Percentiles rank a stretch among this genome's conserved stretches.
Conservation (phyloP, 1,140 invertebrate genomes). For the Caerostris darwini region DNA sequence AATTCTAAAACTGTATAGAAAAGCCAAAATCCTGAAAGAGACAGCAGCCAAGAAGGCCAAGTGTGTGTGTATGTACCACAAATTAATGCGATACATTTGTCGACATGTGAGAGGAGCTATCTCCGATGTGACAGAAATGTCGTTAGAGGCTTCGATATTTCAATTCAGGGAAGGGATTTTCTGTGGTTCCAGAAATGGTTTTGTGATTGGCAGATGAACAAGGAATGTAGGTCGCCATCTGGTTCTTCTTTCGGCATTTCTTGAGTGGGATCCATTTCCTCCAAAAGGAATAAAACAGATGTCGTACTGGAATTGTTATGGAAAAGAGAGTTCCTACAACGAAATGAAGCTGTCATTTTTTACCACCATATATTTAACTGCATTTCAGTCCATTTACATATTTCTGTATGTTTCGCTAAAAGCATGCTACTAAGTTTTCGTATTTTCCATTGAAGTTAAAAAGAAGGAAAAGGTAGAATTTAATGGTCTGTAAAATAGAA, state of each 20-base stretch:
- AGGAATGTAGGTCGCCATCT: slow-evolving; percentile 59
- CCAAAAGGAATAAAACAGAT: slow-evolving; percentile 45
- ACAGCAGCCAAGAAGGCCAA: not conserved
- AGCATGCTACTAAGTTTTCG: not conserved
- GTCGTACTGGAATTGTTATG: slow-evolving; percentile 15
- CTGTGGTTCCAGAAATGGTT: slow-evolving; percentile 52
- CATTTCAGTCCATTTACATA: not conserved
- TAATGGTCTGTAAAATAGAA: too few species aligned
- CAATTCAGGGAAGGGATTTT: slow-evolving; percentile 46
- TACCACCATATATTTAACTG: not conserved
- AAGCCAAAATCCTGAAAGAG: not conserved
- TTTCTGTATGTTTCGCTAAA: not conserved
- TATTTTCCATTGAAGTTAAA: not conserved
- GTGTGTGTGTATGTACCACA: not conserved
- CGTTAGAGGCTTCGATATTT: slow-evolving; percentile 26
- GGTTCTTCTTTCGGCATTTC: slow-evolving; percentile 36
- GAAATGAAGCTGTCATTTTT: slow-evolving; percentile 1
- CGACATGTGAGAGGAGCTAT: not conserved
- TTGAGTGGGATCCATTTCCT: slow-evolving; percentile 26
- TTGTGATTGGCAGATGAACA: slow-evolving; percentile 66
- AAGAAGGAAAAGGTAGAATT: not conserved
- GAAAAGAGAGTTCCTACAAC: not conserved
- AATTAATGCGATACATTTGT: slow-evolving; percentile 50
- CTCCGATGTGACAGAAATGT: slow-evolving; percentile 17
- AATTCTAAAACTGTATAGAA: slow-evolving; percentile 45